Base-by-base conservation (phyloP, 2,113 vertebrate genomes). In the Myotis lucifugus region DNA sequence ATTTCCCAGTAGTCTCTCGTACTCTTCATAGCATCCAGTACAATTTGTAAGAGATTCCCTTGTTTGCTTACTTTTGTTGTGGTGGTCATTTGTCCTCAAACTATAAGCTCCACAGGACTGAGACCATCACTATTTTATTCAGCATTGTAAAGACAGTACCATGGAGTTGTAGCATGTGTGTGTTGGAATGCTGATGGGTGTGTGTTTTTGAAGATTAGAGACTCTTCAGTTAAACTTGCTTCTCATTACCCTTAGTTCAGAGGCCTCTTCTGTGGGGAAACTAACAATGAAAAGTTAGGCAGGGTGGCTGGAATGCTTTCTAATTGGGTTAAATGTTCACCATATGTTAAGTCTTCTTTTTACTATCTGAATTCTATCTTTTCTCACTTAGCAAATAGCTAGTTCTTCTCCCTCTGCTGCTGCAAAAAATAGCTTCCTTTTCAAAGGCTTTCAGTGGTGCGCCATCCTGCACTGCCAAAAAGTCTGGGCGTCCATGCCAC, bases 381-480 rank as follows among this genome's bases (percentile, higher is more conserved):
- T 94, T 83, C 67, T 95, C 48, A 88, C 21, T 95, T 91, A 42
- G 48, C 66, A 89, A 88, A 77, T 48, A 94, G 40, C 86, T 40
- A 67, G 42, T 34, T 81, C n/a, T 77, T 86, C 21, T 77, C 74
- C 34, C 21, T 88, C 94, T 69, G 34, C 83, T 88, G 50, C 46
- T 90, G 23, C 34, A 84, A 89, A 95, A 77, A 59, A 88, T 54
- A 81, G 66, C 54, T 89, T 48, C 56, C 27, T 91, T 42, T 25
- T 85, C 54, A 84, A 86, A 81, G 19, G 4, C 37, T 95, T n/a
- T 91, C 18, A 18, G 48, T 40, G 67, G 1, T 37, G 10, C 1
- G 64, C 23, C 21, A 5, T 46, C 27, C 42, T 83, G 23, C 73
- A 40, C 19, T 77, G 70, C 54, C 67, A 73, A 29, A 88, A 56